Percentiles rank a stretch among this genome's conserved stretches.
Evolutionary conservation across 2,797 vertebrate genomes (phyloP).

Genomic region (Pantherophis alleghaniensis): DNA sequence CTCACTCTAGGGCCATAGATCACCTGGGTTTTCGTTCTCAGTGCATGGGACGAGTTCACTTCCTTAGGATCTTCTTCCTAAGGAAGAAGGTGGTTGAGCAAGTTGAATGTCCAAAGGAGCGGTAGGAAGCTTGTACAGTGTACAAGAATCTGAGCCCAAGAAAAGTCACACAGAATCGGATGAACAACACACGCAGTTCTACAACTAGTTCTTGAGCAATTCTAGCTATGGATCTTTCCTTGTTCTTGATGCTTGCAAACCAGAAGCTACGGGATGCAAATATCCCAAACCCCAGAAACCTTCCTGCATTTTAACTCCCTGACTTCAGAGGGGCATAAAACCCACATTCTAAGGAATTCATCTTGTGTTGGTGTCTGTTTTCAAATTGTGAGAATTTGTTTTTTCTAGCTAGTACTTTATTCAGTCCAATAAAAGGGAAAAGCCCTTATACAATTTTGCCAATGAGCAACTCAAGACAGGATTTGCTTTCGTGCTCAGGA

Average conservation of each 20-base stretch:
- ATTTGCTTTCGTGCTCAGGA: neutral
- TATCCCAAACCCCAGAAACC: neutral
- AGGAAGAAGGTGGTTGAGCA: neutral
- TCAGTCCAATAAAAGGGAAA: neutral
- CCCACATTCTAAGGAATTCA: neutral
- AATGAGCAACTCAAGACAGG: neutral
- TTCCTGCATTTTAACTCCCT: neutral
- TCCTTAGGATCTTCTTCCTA: neutral
- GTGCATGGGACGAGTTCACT: accelerated
- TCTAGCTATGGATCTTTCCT: neutral
- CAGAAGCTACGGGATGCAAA: neutral
- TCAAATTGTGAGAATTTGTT: neutral
- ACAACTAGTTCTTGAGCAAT: neutral
- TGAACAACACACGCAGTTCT: neutral
- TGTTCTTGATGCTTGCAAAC: neutral
- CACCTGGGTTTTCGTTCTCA: neutral
- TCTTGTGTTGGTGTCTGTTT: neutral
- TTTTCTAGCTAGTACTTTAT: neutral
- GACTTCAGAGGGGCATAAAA: neutral
- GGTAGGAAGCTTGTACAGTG: neutral
- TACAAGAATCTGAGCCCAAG: neutral
- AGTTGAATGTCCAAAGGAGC: neutral
- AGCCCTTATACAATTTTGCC: neutral
- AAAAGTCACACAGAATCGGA: neutral
- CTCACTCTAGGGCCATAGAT: neutral